Conservation (phyloP, 2,113 vertebrate genomes). For the Nerophis lumbriciformis region DNA sequence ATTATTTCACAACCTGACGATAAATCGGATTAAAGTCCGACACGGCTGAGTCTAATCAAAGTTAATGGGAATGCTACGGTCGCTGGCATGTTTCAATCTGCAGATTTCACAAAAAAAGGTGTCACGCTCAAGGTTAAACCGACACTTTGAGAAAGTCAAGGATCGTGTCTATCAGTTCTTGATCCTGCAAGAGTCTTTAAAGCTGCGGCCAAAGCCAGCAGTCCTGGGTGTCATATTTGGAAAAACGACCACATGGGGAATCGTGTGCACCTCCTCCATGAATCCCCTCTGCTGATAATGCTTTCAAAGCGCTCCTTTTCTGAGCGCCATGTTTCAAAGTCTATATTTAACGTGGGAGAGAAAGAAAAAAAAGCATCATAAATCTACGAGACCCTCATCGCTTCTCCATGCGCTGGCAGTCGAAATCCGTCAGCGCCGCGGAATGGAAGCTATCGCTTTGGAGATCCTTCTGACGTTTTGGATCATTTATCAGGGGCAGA, state of each 20-base stretch:
- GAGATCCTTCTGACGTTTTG: slow-evolving; percentile 55
- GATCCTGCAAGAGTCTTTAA: too few species aligned
- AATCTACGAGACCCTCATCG: slow-evolving; percentile 67
- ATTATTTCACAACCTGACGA: slow-evolving; percentile 66
- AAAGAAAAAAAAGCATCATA: slow-evolving; percentile 43
- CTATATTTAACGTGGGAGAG: slow-evolving; percentile 63
- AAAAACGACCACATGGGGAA: background rate
- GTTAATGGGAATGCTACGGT: slow-evolving; percentile 64
- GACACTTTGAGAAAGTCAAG: too few species aligned
- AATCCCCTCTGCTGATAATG: slow-evolving; percentile 38
- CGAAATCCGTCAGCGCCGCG: slow-evolving; percentile 58
- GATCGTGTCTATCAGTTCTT: too few species aligned
- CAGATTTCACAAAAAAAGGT: too few species aligned
- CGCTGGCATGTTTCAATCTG: slow-evolving; percentile 17
- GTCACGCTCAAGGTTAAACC: too few species aligned
- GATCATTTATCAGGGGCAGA: slow-evolving; percentile 59
- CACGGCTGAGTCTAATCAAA: slow-evolving; percentile 53
- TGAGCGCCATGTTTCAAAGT: slow-evolving; percentile 53
- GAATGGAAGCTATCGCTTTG: slow-evolving; percentile 63
- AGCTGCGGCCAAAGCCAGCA: background rate
- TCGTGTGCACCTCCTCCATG: background rate
- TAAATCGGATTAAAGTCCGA: slow-evolving; percentile 63
- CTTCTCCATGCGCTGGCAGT: slow-evolving; percentile 59
- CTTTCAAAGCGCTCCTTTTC: slow-evolving; percentile 51
- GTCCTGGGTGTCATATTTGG: background rate